phyloP scores from a whole-genome alignment of 64 coral and sea anemone genomes.

The Actinia tenebrosa region DNA sequence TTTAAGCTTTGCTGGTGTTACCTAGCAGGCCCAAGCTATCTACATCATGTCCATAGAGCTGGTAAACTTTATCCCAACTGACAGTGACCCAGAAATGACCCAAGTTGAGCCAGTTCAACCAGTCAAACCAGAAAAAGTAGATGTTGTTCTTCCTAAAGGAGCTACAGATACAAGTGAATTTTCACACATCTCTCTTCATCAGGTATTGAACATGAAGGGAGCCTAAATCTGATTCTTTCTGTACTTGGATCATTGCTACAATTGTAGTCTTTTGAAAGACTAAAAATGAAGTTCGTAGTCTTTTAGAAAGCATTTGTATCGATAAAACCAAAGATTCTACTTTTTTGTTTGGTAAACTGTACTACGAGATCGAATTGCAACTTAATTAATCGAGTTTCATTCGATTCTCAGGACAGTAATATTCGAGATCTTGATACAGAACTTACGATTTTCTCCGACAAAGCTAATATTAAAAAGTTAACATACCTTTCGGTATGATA shows the following conservation, averaged over 20 bases:
- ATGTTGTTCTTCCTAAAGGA: background rate
- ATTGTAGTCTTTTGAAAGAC: background rate
- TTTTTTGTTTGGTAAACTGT: background rate
- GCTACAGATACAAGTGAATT: constrained; percentile 37
- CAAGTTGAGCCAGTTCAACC: constrained; percentile 2
- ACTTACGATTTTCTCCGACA: too few relatives aligned
- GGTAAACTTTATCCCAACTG: background rate
- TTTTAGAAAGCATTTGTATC: too few relatives aligned
- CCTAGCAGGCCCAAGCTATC: background rate
- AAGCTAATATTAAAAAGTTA: background rate
- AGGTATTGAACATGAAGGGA: background rate
- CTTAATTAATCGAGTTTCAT: too few relatives aligned
- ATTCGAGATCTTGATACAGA: too few relatives aligned
- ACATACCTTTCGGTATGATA: background rate
- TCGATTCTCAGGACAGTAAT: too few relatives aligned
- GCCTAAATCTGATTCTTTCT: background rate
- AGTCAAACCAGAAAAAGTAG: background rate
- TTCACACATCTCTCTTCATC: constrained; percentile 41
- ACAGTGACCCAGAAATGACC: background rate
- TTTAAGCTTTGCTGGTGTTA: background rate
- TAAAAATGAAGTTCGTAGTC: too few relatives aligned
- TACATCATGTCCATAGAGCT: constrained; percentile 5
- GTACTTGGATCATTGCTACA: background rate
- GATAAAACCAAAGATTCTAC: too few relatives aligned
- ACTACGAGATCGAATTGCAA: too few relatives aligned